Base-by-base conservation (phyloP, 2,888 invertebrate genomes). In the Pseudanteris insignis region DNA sequence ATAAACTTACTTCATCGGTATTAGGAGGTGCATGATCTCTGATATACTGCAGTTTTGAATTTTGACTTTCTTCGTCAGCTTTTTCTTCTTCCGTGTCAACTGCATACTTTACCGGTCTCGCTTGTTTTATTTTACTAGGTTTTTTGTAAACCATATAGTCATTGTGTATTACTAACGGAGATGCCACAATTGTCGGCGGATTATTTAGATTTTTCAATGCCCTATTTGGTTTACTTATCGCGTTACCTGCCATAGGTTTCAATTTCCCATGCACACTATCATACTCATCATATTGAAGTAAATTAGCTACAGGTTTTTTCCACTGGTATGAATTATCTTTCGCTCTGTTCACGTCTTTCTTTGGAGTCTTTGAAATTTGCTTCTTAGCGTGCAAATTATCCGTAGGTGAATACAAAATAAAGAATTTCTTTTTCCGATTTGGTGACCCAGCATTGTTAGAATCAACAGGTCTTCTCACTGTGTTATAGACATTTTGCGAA, bases 11-110 rank as follows among this genome's bases (percentile, higher is more conserved):
- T 1, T 67, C 63, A 2, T 51, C 53, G 18, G 60, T 41, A 9
- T 50, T 48, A 10, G 66, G 64, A 1, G 73, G 74, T 8, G 71
- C 73, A 43, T 73, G 74, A 59, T 73, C 73, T 44, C 73, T 65
- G 7, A 70, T 48, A 32, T 72, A 72, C 26, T 33, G 32, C 4
- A 58, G 11, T 26, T 36, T 61, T 15, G 63, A 36, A 14, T 67
- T 57, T 7, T 60, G 38, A 6, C 53, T 48, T n/a, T 26, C 26
- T 6, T 26, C 26, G 2, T n/a, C 6, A n/a, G 6, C 8, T 2
- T 26, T n/a, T 14, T 50, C 34, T 18, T 55, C 47, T 38, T 47
- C 51, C 54, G 54, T 66, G 47, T 48, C 43, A 25, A 54, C 64
- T 33, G 53, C 63, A 36, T 53, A 48, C 4, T 66, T 36, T n/a